Conservation (phyloP, 1,140 invertebrate species). For the Oreohelix idahoensis region DNA sequence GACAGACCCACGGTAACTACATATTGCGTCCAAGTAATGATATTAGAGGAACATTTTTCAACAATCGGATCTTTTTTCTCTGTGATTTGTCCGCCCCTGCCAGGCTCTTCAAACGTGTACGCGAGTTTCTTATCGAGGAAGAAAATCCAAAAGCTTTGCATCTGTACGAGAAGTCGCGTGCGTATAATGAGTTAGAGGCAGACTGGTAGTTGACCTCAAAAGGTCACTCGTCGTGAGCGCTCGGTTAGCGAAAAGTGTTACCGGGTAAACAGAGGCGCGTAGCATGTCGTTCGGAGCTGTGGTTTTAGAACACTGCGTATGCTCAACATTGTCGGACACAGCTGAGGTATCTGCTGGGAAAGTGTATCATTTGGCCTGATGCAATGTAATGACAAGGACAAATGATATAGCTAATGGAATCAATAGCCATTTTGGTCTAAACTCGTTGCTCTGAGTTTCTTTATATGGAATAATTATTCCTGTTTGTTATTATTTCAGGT, state of each 20-base stretch:
- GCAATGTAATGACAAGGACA: too few relatives aligned
- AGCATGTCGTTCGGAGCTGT: not conserved
- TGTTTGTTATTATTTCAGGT: too few relatives aligned
- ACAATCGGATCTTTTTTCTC: too few relatives aligned
- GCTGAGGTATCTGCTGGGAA: too few relatives aligned
- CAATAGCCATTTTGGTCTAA: not conserved
- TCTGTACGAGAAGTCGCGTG: not conserved
- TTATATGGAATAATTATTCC: too few relatives aligned
- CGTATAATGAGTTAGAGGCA: not conserved
- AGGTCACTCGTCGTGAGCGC: not conserved
- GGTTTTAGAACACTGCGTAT: not conserved
- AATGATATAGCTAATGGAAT: too few relatives aligned
- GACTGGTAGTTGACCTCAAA: not conserved
- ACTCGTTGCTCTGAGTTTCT: too few relatives aligned
- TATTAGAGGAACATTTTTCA: too few relatives aligned
- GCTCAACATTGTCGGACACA: not conserved
- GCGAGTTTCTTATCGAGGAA: not conserved
- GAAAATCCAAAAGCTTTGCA: constrained; percentile 24
- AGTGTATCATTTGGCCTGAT: too few relatives aligned
- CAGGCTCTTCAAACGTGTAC: not conserved
- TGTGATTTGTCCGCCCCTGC: not conserved
- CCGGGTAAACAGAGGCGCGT: not conserved
- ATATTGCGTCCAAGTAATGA: too few relatives aligned
- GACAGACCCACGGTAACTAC: too few relatives aligned
- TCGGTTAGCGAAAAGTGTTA: not conserved